Conservation (phyloP, 2,113 vertebrate genomes). For the Ifrita kowaldi region DNA sequence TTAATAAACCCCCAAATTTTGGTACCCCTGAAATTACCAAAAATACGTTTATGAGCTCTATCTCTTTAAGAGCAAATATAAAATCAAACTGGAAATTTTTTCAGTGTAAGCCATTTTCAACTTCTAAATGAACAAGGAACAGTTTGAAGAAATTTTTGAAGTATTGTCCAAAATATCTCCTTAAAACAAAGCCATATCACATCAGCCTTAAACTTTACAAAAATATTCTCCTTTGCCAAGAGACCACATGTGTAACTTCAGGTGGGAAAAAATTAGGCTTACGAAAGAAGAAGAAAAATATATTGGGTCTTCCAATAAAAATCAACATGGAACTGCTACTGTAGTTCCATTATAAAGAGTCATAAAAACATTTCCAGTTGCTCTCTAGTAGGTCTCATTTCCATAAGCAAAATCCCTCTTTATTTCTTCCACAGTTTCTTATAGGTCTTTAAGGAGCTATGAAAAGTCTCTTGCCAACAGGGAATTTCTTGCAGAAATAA, state of each 20-base stretch:
- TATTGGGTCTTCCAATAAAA: conserved; percentile 25
- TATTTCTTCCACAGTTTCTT: conserved; percentile 63
- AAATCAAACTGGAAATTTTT: not conserved
- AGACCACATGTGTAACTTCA: conserved; percentile 49
- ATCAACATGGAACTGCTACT: conserved; percentile 50
- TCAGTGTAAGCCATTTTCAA: not conserved
- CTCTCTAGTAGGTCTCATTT: conserved; percentile 63
- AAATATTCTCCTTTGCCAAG: conserved; percentile 21
- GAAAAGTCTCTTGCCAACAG: conserved; percentile 63
- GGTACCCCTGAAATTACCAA: not conserved
- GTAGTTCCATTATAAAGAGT: conserved; percentile 44
- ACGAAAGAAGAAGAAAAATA: conserved; percentile 8
- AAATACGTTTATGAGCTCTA: not conserved
- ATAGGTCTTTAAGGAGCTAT: conserved; percentile 51
- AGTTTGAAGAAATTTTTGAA: not conserved
- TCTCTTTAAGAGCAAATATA: not conserved
- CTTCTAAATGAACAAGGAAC: not conserved
- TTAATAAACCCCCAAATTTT: not conserved
- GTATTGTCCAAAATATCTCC: not conserved
- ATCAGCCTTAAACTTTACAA: conserved; percentile 9
- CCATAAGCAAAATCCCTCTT: conserved; percentile 37
- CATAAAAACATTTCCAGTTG: conserved; percentile 55
- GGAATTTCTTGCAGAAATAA: conserved; percentile 65
- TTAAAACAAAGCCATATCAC: conserved; percentile 25
- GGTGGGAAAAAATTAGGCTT: conserved; percentile 21